phyloP scores from a whole-genome alignment of 2,797 vertebrate species.

The Pseudomugil tenellus region DNA sequence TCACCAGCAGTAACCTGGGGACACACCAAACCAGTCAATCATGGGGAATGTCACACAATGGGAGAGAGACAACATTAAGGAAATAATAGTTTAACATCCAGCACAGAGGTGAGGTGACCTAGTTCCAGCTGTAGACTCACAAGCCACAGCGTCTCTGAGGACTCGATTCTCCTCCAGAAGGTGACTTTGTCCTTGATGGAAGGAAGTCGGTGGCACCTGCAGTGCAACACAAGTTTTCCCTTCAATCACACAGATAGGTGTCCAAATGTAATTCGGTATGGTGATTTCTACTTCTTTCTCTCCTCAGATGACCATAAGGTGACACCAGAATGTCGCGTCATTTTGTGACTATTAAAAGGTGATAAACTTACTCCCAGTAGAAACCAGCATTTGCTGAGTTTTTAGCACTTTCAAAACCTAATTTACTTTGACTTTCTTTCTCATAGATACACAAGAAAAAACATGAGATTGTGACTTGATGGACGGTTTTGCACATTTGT shows the following conservation, averaged over 20 bases:
- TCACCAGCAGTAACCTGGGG: conserved; percentile 30
- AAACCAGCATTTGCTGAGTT: neutral
- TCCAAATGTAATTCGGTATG: neutral
- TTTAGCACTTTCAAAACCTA: neutral
- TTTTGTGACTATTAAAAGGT: neutral
- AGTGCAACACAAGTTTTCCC: conserved; percentile 34
- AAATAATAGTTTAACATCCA: conserved; percentile 70
- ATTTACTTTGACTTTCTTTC: neutral
- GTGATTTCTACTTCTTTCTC: neutral
- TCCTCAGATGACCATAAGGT: conserved; percentile 9
- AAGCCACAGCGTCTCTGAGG: conserved; percentile 57
- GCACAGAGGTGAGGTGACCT: conserved; percentile 75
- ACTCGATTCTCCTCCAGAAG: conserved; percentile 67
- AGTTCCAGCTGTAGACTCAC: conserved; percentile 66
- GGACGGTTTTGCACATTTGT: neutral
- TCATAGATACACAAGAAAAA: too few relatives aligned
- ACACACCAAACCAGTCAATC: conserved; percentile 63
- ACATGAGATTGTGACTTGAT: too few relatives aligned
- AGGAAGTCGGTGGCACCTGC: conserved; percentile 60
- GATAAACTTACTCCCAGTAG: neutral
- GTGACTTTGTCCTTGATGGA: conserved; percentile 76
- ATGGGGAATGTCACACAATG: conserved; percentile 62
- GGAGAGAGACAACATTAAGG: conserved; percentile 57
- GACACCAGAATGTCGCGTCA: neutral
- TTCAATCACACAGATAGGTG: conserved; percentile 23